A percentile compares a stretch with the other conserved stretches of the same genome.
Conservation (phyloP, 35 echinoderm and acorn worm genomes). For the Stichopus chloronotus region DNA sequence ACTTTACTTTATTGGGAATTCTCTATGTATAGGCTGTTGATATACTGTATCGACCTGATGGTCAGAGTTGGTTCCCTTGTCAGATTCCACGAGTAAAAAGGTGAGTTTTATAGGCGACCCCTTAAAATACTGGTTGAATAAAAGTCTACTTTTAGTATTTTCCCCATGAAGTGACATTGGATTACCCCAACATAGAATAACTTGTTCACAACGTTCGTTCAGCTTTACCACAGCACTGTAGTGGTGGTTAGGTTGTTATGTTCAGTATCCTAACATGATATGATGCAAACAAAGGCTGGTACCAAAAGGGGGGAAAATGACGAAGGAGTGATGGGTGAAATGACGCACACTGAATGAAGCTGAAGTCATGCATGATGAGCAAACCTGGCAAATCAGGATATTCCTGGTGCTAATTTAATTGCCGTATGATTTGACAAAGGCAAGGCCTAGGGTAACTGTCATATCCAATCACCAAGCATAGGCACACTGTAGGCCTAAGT, state of each 20-base stretch:
- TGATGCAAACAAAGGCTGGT: conserved; percentile 43
- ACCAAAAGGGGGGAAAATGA: conserved; percentile 21
- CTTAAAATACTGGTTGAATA: too few relatives aligned
- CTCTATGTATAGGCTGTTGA: conserved; percentile 27
- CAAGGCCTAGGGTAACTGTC: conserved; percentile 5
- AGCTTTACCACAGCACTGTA: conserved; percentile 54
- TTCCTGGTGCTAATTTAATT: conserved; percentile 35
- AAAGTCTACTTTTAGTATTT: conserved; percentile 35
- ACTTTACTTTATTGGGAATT: conserved; percentile 11
- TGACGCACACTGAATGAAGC: conserved; percentile 59
- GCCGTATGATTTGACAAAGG: conserved; percentile 30
- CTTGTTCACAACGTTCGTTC: conserved; percentile 52
- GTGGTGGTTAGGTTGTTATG: conserved; percentile 48
- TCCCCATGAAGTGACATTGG: conserved; percentile 46
- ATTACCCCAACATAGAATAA: conserved; percentile 53
- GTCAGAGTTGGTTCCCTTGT: neutral
- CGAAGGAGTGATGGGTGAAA: conserved; percentile 41
- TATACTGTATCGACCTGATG: neutral
- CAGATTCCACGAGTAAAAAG: conserved; percentile 41
- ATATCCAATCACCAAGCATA: too few relatives aligned
- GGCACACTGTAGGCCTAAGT: conserved; percentile 1
- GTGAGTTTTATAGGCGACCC: conserved; percentile 36
- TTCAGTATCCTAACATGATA: conserved; percentile 45
- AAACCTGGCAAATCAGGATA: conserved; percentile 17
- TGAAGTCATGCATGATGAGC: conserved; percentile 36